Evolutionary conservation across 2,888 invertebrate genomes (phyloP).

Genomic region (Heliothis peltigera): DNA sequence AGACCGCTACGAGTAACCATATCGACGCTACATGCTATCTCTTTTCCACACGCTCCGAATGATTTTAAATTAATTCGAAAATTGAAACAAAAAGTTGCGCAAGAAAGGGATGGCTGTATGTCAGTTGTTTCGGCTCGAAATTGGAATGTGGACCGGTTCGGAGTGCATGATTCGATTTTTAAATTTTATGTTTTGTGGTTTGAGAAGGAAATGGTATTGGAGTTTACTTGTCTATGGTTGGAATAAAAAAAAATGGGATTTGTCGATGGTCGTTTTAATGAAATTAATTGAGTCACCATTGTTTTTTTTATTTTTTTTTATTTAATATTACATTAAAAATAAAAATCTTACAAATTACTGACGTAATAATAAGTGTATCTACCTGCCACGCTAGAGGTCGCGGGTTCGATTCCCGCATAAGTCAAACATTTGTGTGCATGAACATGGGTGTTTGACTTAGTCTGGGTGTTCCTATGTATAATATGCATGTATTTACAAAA

Average conservation of each 20-base stretch:
- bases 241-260: not conserved
- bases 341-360: no score
- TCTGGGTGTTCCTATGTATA: no score
- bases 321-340: no score
- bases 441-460: no score
- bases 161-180: slow-evolving; percentile 40
- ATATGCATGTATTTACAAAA: no score
- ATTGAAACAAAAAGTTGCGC: slow-evolving; percentile 68
- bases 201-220: not conserved
- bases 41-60: slow-evolving; percentile 49
- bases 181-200: slow-evolving; percentile 23
- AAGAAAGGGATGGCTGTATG: slow-evolving; percentile 61
- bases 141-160: slow-evolving; percentile 67
- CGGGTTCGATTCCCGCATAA: no score
- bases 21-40: slow-evolving; percentile 37
- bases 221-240: not conserved
- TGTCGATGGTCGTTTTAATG: not conserved
- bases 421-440: no score
- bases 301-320: no score
- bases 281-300: not conserved
- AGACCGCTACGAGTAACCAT: slow-evolving; percentile 39
- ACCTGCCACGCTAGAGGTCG: no score
- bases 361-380: no score
- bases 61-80: slow-evolving; percentile 69
- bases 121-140: slow-evolving; percentile 62